Evolutionary conservation across 2,888 invertebrate species (phyloP).

Genomic region (Melangyna quadrimaculata): DNA sequence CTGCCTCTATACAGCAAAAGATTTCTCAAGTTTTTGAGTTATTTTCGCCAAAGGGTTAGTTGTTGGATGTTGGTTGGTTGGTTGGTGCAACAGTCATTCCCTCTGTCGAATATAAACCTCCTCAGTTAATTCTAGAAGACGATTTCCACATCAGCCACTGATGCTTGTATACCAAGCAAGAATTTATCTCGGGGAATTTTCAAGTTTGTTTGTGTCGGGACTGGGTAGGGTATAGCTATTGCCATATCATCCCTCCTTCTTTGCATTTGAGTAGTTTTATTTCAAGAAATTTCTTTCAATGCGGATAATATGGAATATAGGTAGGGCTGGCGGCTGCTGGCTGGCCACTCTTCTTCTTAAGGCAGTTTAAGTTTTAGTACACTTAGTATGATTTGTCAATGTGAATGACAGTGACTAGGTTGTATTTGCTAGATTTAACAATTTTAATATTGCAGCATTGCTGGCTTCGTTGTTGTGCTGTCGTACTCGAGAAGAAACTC

Average conservation of each 20-base stretch:
- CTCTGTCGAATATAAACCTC: constrained; percentile 7
- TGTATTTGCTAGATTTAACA: neutral
- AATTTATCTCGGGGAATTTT: constrained; percentile 2
- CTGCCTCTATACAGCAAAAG: neutral
- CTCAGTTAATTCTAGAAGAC: neutral
- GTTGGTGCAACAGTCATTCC: neutral
- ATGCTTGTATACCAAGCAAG: neutral
- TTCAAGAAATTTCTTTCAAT: constrained; percentile 6
- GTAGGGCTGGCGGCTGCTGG: too few relatives aligned
- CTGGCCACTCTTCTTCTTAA: neutral
- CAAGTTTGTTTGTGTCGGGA: neutral
- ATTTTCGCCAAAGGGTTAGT: constrained; percentile 8
- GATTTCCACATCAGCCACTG: too few relatives aligned
- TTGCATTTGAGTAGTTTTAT: neutral
- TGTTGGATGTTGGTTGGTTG: too few relatives aligned
- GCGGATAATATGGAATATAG: neutral
- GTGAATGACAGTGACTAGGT: neutral
- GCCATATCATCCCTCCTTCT: neutral
- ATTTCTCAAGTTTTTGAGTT: constrained; percentile 27
- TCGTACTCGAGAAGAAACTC: neutral
- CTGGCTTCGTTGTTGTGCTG: neutral
- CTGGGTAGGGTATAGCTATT: too few relatives aligned
- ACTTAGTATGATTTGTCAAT: neutral
- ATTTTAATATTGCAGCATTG: neutral
- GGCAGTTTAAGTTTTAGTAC: neutral